These are phyloP conservation scores for Grammomys surdaster DNA, from an alignment of 2,113 vertebrate species.

Conservation along the genomic window DNA sequence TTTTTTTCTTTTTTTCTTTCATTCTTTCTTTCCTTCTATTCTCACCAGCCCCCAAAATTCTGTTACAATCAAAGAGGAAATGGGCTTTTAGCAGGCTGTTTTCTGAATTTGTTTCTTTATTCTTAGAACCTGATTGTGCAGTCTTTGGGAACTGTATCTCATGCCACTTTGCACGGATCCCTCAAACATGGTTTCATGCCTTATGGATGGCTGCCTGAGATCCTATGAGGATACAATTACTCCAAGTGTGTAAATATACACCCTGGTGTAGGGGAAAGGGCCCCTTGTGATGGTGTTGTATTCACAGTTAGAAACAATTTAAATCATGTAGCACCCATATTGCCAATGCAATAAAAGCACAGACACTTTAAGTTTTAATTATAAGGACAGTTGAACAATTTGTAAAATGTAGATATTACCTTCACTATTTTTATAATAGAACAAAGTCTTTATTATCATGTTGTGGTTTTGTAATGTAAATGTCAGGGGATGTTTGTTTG, in stretches of 20 bases:
- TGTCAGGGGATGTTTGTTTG: background rate
- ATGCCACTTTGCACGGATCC: background rate
- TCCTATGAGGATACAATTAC: slow-evolving; percentile 50
- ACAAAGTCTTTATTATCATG: background rate
- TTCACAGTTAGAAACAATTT: background rate
- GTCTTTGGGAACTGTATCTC: slow-evolving; percentile 69
- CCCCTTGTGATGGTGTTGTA: background rate
- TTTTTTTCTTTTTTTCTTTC: slow-evolving; percentile 30
- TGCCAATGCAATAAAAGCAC: background rate
- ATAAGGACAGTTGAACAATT: background rate
- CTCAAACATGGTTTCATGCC: slow-evolving; percentile 43
- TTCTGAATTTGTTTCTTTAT: slow-evolving; percentile 70
- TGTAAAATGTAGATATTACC: background rate
- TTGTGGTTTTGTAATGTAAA: slow-evolving; percentile 20
- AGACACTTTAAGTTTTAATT: background rate
- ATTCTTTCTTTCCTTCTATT: background rate
- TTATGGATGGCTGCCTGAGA: slow-evolving; percentile 42
- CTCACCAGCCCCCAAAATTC: background rate
- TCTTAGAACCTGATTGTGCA: slow-evolving; percentile 49
- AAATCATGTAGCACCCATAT: background rate
- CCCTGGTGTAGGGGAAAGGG: background rate
- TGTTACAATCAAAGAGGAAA: slow-evolving; percentile 8
- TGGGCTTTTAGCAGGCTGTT: slow-evolving; percentile 34
- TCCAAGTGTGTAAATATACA: background rate
- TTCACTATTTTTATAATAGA: slow-evolving; percentile 20